Base-by-base conservation (phyloP, 53 echinoderm and acorn worm species). In the Antedon mediterranea region DNA sequence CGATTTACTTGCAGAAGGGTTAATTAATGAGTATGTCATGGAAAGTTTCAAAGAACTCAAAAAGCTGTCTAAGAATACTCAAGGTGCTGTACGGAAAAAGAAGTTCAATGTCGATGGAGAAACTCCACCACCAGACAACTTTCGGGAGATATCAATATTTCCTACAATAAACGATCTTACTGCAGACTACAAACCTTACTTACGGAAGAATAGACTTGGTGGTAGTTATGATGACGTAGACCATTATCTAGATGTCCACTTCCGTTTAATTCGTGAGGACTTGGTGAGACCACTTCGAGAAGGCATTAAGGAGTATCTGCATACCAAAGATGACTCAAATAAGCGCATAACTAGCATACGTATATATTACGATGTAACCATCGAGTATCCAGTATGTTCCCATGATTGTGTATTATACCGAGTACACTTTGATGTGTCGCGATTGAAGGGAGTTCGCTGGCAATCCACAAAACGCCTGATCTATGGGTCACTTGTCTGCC, bases 191-290 rank as follows among this genome's bases (percentile, higher is more conserved):
- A 81, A 80, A 77, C 90, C 90, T 13, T 93, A 83, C 34, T 79
- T 93, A 4, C 81, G 93, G 30, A 79, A 79, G 34, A 90, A 93
- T 78, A 80, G 88, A 32, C 76, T 78, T 7, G 84, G 84, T 42
- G 93, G 93, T 0, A 77, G 76, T 26, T 93, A 90, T 75, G 78
- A 74, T 13, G 81, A 85, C 73, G 84, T 76, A 15, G 80, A 90
- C 29, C 93, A 93, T 74, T 93, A 93, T 34, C 86, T 94, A 20
- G 95, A 94, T 74, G 88, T 91, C 14, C 95, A 94, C 71, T 94
- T 89, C 71, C 71, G 95, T 29, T 83, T 91, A 34, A 43, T 94
- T 28, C 87, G 91, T 31, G 91, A 94, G 81, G 95, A 94, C 44
- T 91, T 91, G 74, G 80, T 94, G 30, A 73, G 81, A 27, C 95